A percentile compares a stretch with the other conserved stretches of the same genome.
phyloP scores from a whole-genome alignment of 2,113 vertebrate genomes.

The Sialia sialis region DNA sequence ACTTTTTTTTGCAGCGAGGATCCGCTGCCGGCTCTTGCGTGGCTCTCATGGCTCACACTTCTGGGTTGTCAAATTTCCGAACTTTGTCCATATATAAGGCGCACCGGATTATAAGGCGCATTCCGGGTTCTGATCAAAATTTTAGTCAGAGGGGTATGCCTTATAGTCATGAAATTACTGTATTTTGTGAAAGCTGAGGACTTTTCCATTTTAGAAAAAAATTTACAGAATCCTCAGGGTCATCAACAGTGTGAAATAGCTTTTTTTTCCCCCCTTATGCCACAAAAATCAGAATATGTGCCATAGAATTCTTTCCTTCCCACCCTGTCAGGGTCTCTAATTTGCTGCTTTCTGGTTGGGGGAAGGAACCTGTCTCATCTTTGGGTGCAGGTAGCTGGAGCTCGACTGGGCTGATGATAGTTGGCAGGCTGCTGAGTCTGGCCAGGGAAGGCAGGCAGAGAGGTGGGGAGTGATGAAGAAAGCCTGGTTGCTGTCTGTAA shows the following conservation, averaged over 20 bases:
- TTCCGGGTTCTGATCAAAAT: no score
- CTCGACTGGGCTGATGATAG: fast-evolving
- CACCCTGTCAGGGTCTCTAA: background rate
- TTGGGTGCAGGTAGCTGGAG: background rate
- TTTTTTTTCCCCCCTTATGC: fast-evolving
- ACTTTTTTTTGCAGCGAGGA: no score
- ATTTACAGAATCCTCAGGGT: background rate
- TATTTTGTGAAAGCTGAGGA: background rate
- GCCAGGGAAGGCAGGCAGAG: background rate
- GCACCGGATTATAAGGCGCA: no score
- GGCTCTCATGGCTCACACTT: no score
- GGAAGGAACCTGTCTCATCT: fast-evolving
- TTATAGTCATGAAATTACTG: background rate
- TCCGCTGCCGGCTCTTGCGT: no score
- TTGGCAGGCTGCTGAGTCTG: background rate
- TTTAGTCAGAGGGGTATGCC: no score
- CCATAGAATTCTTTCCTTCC: background rate
- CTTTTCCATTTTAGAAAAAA: background rate
- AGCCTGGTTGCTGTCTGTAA: fast-evolving
- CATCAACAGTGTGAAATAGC: background rate
- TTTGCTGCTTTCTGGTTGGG: background rate
- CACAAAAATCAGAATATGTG: background rate
- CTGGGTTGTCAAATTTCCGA: no score
- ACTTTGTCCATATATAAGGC: no score
- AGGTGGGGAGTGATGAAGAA: background rate